Evolutionary conservation across 2,888 invertebrate species (phyloP), one percentile per base, ranked within the genome.

Genomic region (Horisme vitalbata): DNA sequence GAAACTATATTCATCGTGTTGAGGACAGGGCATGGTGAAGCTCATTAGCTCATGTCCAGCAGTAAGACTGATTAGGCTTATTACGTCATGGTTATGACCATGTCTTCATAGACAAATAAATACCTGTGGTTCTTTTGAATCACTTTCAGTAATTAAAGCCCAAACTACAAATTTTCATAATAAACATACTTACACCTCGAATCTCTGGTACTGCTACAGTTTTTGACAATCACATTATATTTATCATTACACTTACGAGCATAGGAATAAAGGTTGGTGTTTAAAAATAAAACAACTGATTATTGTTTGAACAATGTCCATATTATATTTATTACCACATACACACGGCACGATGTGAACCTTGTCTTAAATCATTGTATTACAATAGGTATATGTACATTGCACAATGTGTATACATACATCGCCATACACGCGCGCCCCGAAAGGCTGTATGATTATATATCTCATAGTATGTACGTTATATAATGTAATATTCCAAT

Each of bases 291-390:
- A 88, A 89, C 84, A 86, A 85, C 82, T 77, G 79, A 75, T 91
- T 85, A 88, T 92, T 92, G 92, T 93, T 94, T 94, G 94, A 94
- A 94, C 94, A 94, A 94, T 94, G 94, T 94, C 94, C 94, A 94
- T 94, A 94, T 94, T 94, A 93, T 94, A 94, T 94, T 93, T 94
- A 92, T 93, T 93, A 94, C 93, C 94, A 94, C 94, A 94, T 94
- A 94, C 94, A 94, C 94, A 94, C 94, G 94, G 94, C 94, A 94
- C 94, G 94, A 94, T 94, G 95, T 94, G 94, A 95, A 94, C 94
- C 94, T 94, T 94, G 93, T 94, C 94, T 94, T 94, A 92, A 89
- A 93, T 93, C 93, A 92, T 92, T 92, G 91, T 92, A 92, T 92
- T 89, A 88, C 90, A 90, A 82, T 92, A 92, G 92, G 92, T 92